A percentile compares a stretch with the other conserved stretches of the same genome.
Conservation (phyloP, 92 coral and sea anemone species). For the Porites cylindrica region DNA sequence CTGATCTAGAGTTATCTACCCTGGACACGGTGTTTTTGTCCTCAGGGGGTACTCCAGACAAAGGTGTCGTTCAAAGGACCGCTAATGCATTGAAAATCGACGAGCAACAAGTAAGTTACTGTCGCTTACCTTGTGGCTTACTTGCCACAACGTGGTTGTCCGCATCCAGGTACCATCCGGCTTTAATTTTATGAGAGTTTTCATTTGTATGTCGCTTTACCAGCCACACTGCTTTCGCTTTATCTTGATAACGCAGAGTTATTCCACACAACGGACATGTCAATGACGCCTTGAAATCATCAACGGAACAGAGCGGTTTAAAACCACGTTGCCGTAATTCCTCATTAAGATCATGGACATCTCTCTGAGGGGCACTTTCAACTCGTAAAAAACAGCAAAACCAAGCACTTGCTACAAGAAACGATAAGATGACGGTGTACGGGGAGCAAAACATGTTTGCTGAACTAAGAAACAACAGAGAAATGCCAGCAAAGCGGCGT, state of each 20-base stretch:
- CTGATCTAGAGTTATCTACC: background rate
- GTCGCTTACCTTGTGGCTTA: slow-evolving; percentile 11
- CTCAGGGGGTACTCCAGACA: background rate
- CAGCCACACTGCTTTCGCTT: slow-evolving; percentile 32
- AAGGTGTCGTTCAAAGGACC: background rate
- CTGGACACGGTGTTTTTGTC: slow-evolving; percentile 16
- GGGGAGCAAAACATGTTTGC: background rate
- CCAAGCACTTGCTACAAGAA: background rate
- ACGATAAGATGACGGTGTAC: background rate
- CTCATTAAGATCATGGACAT: background rate
- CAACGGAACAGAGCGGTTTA: background rate
- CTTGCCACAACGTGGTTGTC: slow-evolving; percentile 19
- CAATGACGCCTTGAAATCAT: background rate
- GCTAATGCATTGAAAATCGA: background rate
- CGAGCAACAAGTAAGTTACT: slow-evolving; percentile 2
- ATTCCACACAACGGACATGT: background rate
- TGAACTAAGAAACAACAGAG: background rate
- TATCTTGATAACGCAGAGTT: background rate
- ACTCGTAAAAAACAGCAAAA: background rate
- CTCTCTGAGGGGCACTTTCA: slow-evolving; percentile 23
- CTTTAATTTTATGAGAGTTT: slow-evolving; percentile 40
- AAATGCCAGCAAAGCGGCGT: background rate
- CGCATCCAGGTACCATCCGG: slow-evolving; percentile 34
- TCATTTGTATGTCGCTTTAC: slow-evolving; percentile 31
- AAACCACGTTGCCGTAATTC: background rate